A percentile compares a stretch with the other conserved stretches of the same genome.
Evolutionary conservation across 2,888 invertebrate species (phyloP).

Genomic region (Spialia ferax): DNA sequence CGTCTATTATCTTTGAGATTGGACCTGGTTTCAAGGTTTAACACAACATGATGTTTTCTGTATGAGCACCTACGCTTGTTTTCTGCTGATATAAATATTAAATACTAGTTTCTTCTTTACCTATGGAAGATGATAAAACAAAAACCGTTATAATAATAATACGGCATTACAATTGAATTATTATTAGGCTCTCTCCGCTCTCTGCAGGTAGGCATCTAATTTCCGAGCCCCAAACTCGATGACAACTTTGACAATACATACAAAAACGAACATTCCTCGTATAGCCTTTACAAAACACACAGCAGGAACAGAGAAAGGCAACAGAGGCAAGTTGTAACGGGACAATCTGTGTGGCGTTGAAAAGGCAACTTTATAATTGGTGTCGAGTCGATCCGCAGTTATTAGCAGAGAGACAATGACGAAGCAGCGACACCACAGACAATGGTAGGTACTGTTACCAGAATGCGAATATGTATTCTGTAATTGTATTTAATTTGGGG

Average conservation of each 20-base stretch:
- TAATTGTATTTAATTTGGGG: slow-evolving; percentile 9
- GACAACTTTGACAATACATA: background rate
- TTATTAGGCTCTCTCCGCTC: background rate
- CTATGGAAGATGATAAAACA: too few species aligned
- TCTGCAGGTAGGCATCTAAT: background rate
- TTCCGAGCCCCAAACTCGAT: background rate
- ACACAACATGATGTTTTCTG: too few species aligned
- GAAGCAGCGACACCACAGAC: slow-evolving; percentile 25
- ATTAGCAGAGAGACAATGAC: slow-evolving; percentile 50
- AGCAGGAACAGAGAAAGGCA: slow-evolving; percentile 49
- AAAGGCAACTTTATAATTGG: slow-evolving; percentile 69
- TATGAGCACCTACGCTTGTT: too few species aligned
- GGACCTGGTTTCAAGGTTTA: too few species aligned
- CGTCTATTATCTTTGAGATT: too few species aligned
- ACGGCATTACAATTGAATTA: background rate
- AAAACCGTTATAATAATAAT: too few species aligned
- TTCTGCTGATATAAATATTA: too few species aligned
- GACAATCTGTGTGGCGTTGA: slow-evolving; percentile 52
- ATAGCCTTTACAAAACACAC: slow-evolving; percentile 1
- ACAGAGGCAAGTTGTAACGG: slow-evolving; percentile 42
- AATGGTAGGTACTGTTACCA: slow-evolving; percentile 25
- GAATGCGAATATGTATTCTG: background rate
- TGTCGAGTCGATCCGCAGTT: slow-evolving; percentile 52
- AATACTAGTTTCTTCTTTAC: too few species aligned
- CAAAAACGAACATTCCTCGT: background rate